Evolutionary conservation across 2,888 invertebrate genomes (phyloP).

Genomic region (Lissocephala sabroskyi): DNA sequence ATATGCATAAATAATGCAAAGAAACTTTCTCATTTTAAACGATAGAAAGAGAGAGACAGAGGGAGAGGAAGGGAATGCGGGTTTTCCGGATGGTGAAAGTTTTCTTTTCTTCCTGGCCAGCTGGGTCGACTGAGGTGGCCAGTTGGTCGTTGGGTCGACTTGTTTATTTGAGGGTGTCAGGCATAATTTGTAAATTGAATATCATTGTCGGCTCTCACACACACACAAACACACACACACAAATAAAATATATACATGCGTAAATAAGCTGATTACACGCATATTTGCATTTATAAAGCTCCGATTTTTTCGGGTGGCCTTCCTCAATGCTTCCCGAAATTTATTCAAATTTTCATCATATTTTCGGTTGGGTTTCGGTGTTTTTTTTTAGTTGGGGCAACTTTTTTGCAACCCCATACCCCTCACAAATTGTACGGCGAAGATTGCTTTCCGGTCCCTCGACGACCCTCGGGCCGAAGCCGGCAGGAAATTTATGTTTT

Average conservation of each 20-base stretch:
- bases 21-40: no score
- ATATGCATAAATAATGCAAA: no score
- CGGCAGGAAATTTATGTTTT: conserved; percentile 44
- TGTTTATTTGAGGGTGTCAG: conserved; percentile 23
- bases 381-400: no score
- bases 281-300: conserved; percentile 50
- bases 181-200: conserved; percentile 48
- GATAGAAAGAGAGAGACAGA: no score
- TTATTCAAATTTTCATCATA: conserved; percentile 35
- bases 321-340: conserved; percentile 11
- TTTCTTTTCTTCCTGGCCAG: no score
- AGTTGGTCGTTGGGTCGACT: conserved; percentile 1
- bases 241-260: conserved; percentile 47
- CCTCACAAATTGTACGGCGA: conserved; percentile 19
- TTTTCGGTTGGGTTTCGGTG: conserved; percentile 26
- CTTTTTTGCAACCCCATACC: no score
- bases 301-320: no score
- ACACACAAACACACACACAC: no score
- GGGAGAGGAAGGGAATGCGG: no score
- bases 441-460: conserved; percentile 47
- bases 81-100: no score
- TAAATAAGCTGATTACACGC: conserved; percentile 67
- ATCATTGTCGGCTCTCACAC: conserved; percentile 21
- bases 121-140: no score
- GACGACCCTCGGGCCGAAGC: no score